Evolutionary conservation across 2,797 vertebrate species (phyloP), one percentile per base, ranked within the genome.

Genomic region (Semotilus atromaculatus): DNA sequence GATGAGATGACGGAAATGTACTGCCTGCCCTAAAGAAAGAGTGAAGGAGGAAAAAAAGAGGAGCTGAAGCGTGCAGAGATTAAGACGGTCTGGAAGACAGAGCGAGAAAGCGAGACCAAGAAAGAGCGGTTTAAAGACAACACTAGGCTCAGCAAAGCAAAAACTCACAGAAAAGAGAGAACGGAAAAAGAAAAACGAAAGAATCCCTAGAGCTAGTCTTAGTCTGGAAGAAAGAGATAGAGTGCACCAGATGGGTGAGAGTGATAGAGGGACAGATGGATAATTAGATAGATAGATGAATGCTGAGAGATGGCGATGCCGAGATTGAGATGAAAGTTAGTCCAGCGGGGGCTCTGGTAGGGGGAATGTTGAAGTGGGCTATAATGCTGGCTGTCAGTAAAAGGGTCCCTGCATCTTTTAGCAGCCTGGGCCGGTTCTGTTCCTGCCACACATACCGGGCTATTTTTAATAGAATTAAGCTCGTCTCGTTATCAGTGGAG

Each of bases 391-490:
- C 81, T 62, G 83, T 72, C 66, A 82, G 88, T 38, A 77, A 89
- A 86, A 88, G 79, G 89, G 80, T 87, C 64, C 86, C 82, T 76
- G 51, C 77, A 90, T 89, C 80, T 81, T 89, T 86, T 64, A 84
- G 82, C 79, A 45, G 45, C 55, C 62, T n/a, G 51, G 77, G 45
- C 62, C 23, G 45, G 29, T 67, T 72, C 53, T 72, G 34, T 31
- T 73, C 79, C 82, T 88, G 31, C 72, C 87, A 82, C 21, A 83
- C 89, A 86, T 88, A 45, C 81, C 31, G 83, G 92, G 91, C 91
- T 93, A 90, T 93, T 95, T 95, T 94, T 95, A 95, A 95, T 95
- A 94, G 94, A 95, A 95, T 95, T 95, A 95, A 93, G 89, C 90
- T 88, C 85, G 88, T 93, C 93, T 93, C 89, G 91, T 95, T 95